phyloP scores from a whole-genome alignment of 2,888 invertebrate species.

The Agonopterix arenella region DNA sequence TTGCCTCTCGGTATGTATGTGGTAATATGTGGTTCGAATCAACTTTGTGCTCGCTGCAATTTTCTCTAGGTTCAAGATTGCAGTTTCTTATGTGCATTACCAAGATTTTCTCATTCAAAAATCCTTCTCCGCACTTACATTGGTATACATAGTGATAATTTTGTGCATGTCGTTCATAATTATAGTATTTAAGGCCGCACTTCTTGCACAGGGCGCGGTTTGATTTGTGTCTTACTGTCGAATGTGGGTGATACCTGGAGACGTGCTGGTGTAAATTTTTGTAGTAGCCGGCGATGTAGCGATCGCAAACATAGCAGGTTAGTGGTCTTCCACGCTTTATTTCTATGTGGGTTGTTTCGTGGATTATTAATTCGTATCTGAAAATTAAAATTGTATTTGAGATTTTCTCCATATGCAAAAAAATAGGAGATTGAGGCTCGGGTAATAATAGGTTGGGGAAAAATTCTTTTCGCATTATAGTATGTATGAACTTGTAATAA shows the following conservation, averaged over 20 bases:
- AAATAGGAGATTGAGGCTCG: no score
- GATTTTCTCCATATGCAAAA: no score
- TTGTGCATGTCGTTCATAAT: slow-evolving; percentile 5
- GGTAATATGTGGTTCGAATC: not conserved
- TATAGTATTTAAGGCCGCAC: slow-evolving; percentile 13
- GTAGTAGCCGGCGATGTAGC: slow-evolving; percentile 21
- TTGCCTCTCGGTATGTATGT: not conserved
- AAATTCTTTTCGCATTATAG: no score
- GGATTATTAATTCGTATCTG: slow-evolving; percentile 33
- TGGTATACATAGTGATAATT: slow-evolving; percentile 14
- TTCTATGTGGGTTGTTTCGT: slow-evolving; percentile 29
- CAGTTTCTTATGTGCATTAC: no score
- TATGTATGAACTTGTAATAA: no score
- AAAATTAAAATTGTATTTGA: slow-evolving; percentile 12
- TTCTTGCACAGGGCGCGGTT: slow-evolving; percentile 5
- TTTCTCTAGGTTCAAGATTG: no score
- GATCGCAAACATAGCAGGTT: slow-evolving; percentile 29
- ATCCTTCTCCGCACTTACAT: not conserved
- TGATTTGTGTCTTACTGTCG: not conserved
- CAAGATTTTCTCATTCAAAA: not conserved
- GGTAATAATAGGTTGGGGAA: no score
- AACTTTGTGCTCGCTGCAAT: no score
- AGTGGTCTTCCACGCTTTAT: slow-evolving; percentile 9
- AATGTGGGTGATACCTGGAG: slow-evolving; percentile 4
- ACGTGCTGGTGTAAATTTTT: slow-evolving; percentile 12